Evolutionary conservation across 2,888 invertebrate genomes (phyloP), one percentile per base, ranked within the genome.

Genomic region (Mylabris sibirica): DNA sequence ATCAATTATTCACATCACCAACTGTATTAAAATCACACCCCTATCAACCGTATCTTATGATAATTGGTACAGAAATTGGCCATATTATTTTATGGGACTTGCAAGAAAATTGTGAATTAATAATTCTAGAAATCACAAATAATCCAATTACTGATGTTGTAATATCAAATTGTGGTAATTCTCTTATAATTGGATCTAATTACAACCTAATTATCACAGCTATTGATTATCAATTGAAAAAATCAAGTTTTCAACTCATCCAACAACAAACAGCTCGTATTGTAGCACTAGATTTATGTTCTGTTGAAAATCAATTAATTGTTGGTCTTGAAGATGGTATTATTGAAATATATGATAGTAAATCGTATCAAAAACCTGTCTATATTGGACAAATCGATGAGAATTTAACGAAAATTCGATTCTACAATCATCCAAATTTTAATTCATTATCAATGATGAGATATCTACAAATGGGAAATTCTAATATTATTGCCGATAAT

Each of bases 301-400:
- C 73, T 5, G 79, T 82, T 66, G 80, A 79, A 22, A 71, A 73
- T 20, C 73, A 74, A 34, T 64, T 84, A 20, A 82, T 78, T 0
- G 77, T 80, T 4, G 83, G 82, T 9, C 68, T 79, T 8, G 77
- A 77, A 60, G 77, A 80, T 62, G 84, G 84, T 9, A 73, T 74
- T 35, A 70, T 83, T 3, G 78, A 77, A 64, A 65, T 83, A 2
- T 84, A 81, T 72, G 81, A 84, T 64, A 69, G 81, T 24, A 74
- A 77, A 65, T 77, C 80, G 63, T 76, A 79, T 2, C 67, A 82
- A 26, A 77, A 79, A 44, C 81, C 81, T 0, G 53, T 81, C 20
- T 66, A 70, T 3, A 72, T 38, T 38, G 38, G 30, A 5, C 0
- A 98, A 97, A 84, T 97, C 97, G 0, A 96, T 97, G 1, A 97